phyloP scores from a whole-genome alignment of 1,140 invertebrate species.

The Manduca sexta region DNA sequence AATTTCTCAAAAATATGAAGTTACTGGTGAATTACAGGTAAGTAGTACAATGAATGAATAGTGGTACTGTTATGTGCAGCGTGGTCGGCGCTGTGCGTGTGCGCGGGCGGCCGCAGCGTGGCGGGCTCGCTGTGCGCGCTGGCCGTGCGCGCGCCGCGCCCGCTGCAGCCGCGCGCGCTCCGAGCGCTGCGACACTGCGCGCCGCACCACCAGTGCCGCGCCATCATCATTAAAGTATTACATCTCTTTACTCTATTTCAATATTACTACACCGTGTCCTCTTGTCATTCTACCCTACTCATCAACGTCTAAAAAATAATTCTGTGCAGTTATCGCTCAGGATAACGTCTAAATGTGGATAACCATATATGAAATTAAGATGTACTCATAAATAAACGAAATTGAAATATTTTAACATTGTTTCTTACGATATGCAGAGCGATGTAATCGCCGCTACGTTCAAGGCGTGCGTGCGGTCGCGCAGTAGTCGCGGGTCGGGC shows the following conservation, averaged over 20 bases:
- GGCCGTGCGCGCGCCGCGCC: constrained; percentile 12
- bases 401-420: no score
- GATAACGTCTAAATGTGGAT: no score
- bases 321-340: no score
- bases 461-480: constrained; percentile 14
- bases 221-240: constrained; percentile 31
- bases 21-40: no score
- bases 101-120: constrained; percentile 17
- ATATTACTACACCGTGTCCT: neutral
- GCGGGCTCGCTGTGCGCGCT: constrained; percentile 29
- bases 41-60: no score
- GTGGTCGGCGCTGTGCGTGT: constrained; percentile 36
- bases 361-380: no score
- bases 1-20: no score
- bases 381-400: no score
- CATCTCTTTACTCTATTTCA: neutral
- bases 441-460: constrained; percentile 26
- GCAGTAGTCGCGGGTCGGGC: constrained; percentile 13
- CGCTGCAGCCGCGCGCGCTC: constrained; percentile 20
- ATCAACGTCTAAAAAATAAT: no score
- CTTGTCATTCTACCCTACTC: neutral
- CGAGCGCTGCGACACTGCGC: constrained; percentile 28
- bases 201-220: constrained; percentile 44
- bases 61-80: constrained; percentile 46
- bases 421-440: constrained; percentile 23